These are phyloP conservation scores for Girardinus metallicus DNA, from an alignment of 2,797 vertebrate genomes.

Conservation along the genomic window DNA sequence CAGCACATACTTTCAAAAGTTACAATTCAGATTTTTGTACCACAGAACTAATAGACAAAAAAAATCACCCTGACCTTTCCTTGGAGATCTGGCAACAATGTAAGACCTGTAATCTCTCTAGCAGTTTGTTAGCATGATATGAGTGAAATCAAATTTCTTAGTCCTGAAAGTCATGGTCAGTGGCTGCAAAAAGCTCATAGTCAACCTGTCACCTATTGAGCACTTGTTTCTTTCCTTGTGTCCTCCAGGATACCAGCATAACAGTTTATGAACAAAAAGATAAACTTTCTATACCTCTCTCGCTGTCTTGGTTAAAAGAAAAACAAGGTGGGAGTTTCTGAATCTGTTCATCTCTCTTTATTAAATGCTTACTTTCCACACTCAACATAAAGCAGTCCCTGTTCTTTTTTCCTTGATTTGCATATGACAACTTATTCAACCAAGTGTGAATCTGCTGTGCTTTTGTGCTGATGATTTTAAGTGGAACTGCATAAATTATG, in stretches of 20 bases:
- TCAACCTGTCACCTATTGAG: conserved; percentile 11
- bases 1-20: not conserved
- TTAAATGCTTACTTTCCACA: not conserved
- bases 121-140: conserved; percentile 12
- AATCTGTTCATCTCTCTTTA: not conserved
- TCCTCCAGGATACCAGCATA: not conserved
- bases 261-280: not conserved
- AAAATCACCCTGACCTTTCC: not conserved
- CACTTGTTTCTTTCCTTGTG: not conserved
- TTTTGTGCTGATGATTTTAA: not conserved
- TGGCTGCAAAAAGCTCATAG: conserved; percentile 12
- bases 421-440: not conserved
- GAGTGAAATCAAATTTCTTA: conserved; percentile 18
- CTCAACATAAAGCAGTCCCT: not conserved
- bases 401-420: not conserved
- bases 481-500: conserved; percentile 12
- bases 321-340: not conserved
- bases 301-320: not conserved
- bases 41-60: not conserved
- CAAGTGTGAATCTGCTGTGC: conserved; percentile 15
- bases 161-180: not conserved
- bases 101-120: conserved; percentile 12
- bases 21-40: not conserved
- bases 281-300: not conserved
- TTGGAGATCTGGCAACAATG: conserved; percentile 11